These are phyloP conservation scores for Drosophila quasianomalipes DNA, from an alignment of 2,888 invertebrate genomes.

Conservation along the genomic window DNA sequence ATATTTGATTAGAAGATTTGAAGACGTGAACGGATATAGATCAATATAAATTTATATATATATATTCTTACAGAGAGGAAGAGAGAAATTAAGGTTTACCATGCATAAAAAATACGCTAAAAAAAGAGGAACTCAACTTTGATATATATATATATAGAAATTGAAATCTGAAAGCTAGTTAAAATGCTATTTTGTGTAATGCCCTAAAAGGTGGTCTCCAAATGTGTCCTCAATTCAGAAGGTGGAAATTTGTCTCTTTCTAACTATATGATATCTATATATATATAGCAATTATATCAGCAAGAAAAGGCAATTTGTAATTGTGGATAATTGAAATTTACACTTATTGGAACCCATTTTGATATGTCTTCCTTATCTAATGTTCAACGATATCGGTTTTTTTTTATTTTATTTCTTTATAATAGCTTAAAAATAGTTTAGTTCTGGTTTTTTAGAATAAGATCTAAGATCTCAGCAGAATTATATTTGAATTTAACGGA, in stretches of 20 bases:
- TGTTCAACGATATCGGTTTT: not conserved
- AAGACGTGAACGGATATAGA: not conserved
- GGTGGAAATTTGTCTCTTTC: not conserved
- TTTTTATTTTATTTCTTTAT: not conserved
- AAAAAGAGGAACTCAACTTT: slow-evolving; percentile 2
- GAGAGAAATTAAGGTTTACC: not conserved
- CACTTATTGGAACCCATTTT: not conserved
- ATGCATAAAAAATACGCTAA: slow-evolving; percentile 3
- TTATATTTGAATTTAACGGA: no score
- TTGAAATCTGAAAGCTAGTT: slow-evolving; percentile 9
- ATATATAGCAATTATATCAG: not conserved
- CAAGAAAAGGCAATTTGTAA: not conserved
- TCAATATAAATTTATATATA: not conserved
- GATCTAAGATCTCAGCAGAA: not conserved
- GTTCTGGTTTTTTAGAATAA: not conserved
- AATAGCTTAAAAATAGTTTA: not conserved
- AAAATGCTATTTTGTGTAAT: slow-evolving; percentile 29
- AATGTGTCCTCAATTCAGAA: slow-evolving; percentile 34
- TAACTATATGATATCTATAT: not conserved
- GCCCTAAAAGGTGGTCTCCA: not conserved
- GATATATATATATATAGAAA: slow-evolving; percentile 15
- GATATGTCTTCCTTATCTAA: not conserved
- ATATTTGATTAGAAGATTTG: not conserved
- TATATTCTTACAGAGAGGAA: not conserved
- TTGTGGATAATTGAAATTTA: not conserved